Base-by-base conservation (phyloP, 2,888 invertebrate species). In the Brassicogethes aeneus region DNA sequence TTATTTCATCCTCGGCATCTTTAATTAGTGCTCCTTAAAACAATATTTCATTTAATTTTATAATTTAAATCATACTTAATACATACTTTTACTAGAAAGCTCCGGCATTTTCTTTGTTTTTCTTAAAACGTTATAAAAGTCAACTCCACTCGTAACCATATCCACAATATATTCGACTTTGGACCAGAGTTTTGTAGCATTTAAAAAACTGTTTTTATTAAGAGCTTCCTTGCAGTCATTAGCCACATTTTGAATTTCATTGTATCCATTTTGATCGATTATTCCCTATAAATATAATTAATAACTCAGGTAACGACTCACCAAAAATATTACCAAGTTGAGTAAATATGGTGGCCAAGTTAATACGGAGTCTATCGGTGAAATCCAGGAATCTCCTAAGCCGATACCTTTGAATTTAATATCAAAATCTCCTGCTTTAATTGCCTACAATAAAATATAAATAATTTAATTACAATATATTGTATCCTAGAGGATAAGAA, bases 381-480 rank as follows among this genome's bases (percentile, higher is more conserved):
- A 85, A 46, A 92, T 86, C 92, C 92, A 93, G 0, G 91, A 80
- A 65, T 92, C 92, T 1, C 91, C 91, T 64, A 93, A 73, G 0
- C 80, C 85, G 15, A 93, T 77, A 1, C 91, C 91, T 54, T 74
- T 72, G 37, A 94, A 72, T 52, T 85, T 84, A 30, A 81, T 80
- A 10, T 45, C 44, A 3, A 60, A 34, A 17, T 37, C 34, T 8
- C 54, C 54, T 29, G 44, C 39, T 39, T 54, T 32, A 32, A 48
- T 47, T 31, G 52, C 57, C 59, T 58, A 32, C 39, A 23, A 10
- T 7, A 23, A 5, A 23, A 23, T 23, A 10, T 23, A 23, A 23
- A 23, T 23, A 10, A 23, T 23, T 23, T 23, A 23, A 23, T 23
- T 23, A 23, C n/a, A n/a, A n/a, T n/a, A n/a, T n/a, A n/a, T n/a